Conservation (phyloP, 1,140 invertebrate species). For the Drosophila neocordata region DNA sequence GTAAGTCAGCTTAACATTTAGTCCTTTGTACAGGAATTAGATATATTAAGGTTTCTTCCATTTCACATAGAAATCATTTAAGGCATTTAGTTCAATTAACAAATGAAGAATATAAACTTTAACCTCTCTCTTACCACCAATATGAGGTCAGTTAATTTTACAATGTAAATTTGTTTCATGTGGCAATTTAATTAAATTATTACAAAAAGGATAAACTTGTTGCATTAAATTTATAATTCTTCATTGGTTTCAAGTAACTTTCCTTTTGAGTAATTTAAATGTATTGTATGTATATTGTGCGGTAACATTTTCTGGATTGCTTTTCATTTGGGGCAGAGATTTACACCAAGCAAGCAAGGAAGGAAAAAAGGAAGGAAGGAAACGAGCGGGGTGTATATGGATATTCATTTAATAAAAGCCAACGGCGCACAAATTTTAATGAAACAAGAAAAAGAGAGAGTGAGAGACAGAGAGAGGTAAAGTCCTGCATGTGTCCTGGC, state of each 20-base stretch:
- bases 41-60: too few species aligned
- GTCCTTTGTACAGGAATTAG: neutral
- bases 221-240: slow-evolving; percentile 4
- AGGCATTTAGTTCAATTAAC: neutral
- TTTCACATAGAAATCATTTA: neutral
- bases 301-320: slow-evolving; percentile 59
- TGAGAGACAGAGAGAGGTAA: slow-evolving; percentile 11
- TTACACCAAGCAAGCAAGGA: slow-evolving; percentile 14
- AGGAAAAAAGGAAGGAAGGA: neutral
- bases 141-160: neutral
- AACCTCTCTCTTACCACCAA: neutral
- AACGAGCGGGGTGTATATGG: slow-evolving; percentile 25
- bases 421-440: slow-evolving; percentile 73
- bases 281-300: slow-evolving; percentile 16
- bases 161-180: neutral
- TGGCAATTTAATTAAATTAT: slow-evolving; percentile 3
- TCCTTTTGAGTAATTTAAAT: slow-evolving; percentile 44
- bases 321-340: slow-evolving; percentile 57
- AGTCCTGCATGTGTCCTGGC: slow-evolving; percentile 41
- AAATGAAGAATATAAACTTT: neutral
- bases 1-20: neutral
- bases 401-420: slow-evolving; percentile 80
- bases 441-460: slow-evolving; percentile 60
- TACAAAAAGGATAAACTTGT: neutral
- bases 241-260: neutral